Evolutionary conservation across 2,797 vertebrate species (phyloP).

Genomic region (Moxostoma hubbsi): DNA sequence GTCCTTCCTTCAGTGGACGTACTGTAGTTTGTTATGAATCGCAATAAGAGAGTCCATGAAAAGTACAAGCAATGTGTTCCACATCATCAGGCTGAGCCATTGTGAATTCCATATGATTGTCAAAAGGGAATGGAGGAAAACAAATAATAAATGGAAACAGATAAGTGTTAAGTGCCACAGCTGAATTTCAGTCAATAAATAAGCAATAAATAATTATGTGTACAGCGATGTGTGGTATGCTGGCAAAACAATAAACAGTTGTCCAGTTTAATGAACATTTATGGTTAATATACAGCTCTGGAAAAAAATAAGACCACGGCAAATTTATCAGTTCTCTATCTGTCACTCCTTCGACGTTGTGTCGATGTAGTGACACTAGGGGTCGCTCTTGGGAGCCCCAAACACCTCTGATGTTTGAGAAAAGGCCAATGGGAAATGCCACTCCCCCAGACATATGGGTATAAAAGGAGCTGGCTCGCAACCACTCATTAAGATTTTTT

Average conservation of each 20-base stretch:
- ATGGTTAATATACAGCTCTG: not conserved
- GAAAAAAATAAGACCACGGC: not conserved
- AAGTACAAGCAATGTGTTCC: not conserved
- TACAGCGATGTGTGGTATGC: not conserved
- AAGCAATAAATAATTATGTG: constrained; percentile 9
- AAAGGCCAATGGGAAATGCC: too few species aligned
- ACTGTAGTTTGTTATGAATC: not conserved
- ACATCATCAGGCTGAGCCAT: constrained; percentile 1
- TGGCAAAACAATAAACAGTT: constrained; percentile 13
- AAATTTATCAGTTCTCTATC: not conserved
- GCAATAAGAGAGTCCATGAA: not conserved
- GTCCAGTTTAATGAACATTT: constrained; percentile 12
- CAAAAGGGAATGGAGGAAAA: not conserved
- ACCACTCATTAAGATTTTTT: too few species aligned
- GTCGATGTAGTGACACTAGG: not conserved
- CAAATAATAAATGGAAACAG: not conserved
- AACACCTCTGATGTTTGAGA: too few species aligned
- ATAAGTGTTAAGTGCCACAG: not conserved
- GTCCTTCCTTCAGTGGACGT: not conserved
- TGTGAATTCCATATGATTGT: constrained; percentile 44
- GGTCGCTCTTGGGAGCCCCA: too few species aligned
- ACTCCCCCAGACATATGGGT: too few species aligned
- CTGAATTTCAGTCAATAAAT: constrained; percentile 34
- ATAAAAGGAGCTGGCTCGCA: too few species aligned
- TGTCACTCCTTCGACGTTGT: too few species aligned